Evolutionary conservation across 2,888 invertebrate genomes (phyloP).

Genomic region (Chironomus tentans): DNA sequence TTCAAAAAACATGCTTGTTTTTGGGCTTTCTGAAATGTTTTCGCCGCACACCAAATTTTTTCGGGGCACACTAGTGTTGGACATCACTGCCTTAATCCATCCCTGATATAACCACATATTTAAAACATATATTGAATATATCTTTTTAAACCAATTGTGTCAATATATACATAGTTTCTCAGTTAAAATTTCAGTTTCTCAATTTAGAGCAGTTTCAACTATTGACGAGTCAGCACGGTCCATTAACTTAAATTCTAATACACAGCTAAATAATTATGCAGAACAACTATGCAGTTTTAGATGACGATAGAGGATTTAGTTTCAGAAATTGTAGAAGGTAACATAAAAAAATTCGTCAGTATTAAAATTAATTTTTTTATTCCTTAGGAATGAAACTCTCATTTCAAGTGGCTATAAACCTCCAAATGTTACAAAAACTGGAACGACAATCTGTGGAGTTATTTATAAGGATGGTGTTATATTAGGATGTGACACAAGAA

Average conservation of each 20-base stretch:
- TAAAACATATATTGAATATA: neutral
- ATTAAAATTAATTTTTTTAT: constrained; percentile 27
- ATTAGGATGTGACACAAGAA: constrained; percentile 81
- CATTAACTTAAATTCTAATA: neutral
- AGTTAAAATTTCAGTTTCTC: no score
- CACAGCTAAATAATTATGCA: neutral
- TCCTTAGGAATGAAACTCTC: constrained; percentile 69
- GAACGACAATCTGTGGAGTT: constrained; percentile 94
- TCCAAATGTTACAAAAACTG: constrained; percentile 88
- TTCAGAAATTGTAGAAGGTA: constrained; percentile 80
- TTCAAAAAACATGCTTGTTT: no score
- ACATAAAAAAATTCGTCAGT: no score
- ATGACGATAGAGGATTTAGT: constrained; percentile 54
- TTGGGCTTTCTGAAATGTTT: no score
- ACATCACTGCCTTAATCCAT: no score
- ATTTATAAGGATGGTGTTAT: constrained; percentile 93
- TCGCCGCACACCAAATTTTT: no score
- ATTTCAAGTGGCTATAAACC: constrained; percentile 66
- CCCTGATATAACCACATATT: no score
- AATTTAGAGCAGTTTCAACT: neutral
- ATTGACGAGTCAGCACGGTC: neutral
- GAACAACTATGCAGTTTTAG: neutral
- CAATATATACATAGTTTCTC: no score
- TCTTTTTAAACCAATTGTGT: neutral
- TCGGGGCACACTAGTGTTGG: no score